Conservation (phyloP, 2,888 invertebrate species). For the Drosophila austrosaltans region DNA sequence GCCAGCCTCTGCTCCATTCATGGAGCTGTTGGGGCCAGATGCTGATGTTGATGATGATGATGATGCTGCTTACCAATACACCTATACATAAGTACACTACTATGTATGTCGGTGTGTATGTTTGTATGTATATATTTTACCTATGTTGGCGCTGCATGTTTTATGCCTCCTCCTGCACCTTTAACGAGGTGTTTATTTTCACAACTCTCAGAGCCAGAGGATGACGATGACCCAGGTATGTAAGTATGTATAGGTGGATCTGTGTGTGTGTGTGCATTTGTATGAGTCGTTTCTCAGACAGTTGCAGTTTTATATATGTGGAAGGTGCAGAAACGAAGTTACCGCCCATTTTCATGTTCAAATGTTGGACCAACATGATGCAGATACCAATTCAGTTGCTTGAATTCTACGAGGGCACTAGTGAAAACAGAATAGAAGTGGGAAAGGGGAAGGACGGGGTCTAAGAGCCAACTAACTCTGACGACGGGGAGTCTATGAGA, state of each 20-base stretch:
- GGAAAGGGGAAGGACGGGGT: background rate
- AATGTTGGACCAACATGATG: constrained; percentile 68
- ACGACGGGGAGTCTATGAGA: constrained; percentile 74
- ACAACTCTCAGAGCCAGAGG: constrained; percentile 72
- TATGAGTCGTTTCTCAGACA: constrained; percentile 43
- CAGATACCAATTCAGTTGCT: constrained; percentile 57
- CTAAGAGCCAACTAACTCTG: constrained; percentile 42
- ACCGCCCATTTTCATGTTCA: constrained; percentile 73
- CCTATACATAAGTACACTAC: constrained; percentile 4
- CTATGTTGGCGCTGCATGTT: constrained; percentile 77
- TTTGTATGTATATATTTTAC: constrained; percentile 62
- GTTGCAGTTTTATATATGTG: constrained; percentile 62
- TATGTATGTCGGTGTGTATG: constrained; percentile 7
- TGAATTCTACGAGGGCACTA: background rate
- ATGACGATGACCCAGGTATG: constrained; percentile 37
- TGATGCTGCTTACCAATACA: constrained; percentile 17
- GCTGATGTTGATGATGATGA: constrained; percentile 17
- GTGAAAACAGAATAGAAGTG: background rate
- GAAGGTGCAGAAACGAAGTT: constrained; percentile 77
- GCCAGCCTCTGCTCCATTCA: constrained; percentile 63
- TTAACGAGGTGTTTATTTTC: constrained; percentile 82
- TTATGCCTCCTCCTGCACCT: constrained; percentile 79
- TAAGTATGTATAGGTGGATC: constrained; percentile 17
- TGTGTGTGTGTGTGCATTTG: constrained; percentile 11
- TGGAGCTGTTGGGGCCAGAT: constrained; percentile 21